These are phyloP conservation scores for Pseudoips prasinana DNA, from an alignment of 2,888 invertebrate genomes.

Conservation along the genomic window DNA sequence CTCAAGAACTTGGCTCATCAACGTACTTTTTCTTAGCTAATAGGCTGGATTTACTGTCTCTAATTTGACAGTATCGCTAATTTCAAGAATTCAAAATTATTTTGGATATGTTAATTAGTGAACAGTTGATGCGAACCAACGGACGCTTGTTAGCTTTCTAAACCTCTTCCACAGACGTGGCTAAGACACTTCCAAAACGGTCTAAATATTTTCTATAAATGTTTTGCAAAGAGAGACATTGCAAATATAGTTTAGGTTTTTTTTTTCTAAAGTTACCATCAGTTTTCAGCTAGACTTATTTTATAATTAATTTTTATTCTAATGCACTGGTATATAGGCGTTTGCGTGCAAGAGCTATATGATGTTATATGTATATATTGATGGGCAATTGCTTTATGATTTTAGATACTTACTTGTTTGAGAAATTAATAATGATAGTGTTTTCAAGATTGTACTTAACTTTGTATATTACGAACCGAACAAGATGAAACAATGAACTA, in stretches of 20 bases:
- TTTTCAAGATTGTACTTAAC: conserved; percentile 22
- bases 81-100: conserved; percentile 5
- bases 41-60: conserved; percentile 12
- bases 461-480: conserved; percentile 8
- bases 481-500: conserved; percentile 7
- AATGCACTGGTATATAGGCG: conserved; percentile 59
- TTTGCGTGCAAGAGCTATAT: conserved; percentile 52
- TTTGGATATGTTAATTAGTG: too few species aligned
- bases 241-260: conserved; percentile 63
- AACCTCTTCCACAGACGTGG: conserved; percentile 32
- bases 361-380: conserved; percentile 47
- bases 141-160: conserved; percentile 23
- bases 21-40: conserved; percentile 26
- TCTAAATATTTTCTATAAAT: conserved; percentile 46
- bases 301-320: conserved; percentile 61
- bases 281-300: conserved; percentile 77
- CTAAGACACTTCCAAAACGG: conserved; percentile 47
- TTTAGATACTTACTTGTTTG: conserved; percentile 12
- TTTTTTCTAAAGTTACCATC: conserved; percentile 79
- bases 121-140: conserved; percentile 11
- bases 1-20: conserved; percentile 12
- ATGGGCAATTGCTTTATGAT: conserved; percentile 16
- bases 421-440: conserved; percentile 1
- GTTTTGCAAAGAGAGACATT: conserved; percentile 64
- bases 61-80: conserved; percentile 6